Conservation (phyloP, 1,140 invertebrate genomes). For the Pachyrhynchus sulphureomaculatus region DNA sequence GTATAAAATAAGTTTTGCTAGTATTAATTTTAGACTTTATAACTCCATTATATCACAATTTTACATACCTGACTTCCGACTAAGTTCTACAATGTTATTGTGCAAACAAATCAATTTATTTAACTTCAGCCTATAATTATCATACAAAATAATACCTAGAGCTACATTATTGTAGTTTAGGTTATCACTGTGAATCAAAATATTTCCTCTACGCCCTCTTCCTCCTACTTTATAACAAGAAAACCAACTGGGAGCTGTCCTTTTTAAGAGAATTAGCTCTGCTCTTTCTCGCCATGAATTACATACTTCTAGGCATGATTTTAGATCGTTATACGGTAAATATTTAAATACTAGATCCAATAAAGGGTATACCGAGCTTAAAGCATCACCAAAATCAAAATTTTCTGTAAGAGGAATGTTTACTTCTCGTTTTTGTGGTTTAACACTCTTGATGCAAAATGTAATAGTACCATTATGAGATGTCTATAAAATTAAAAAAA, state of each 20-base stretch:
- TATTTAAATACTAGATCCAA: constrained; percentile 39
- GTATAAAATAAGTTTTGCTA: too few relatives aligned
- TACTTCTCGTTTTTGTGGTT: not conserved
- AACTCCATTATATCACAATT: not conserved
- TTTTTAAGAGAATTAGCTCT: constrained; percentile 24
- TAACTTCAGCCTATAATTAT: constrained; percentile 31
- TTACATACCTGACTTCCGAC: constrained; percentile 24
- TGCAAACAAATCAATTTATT: constrained; percentile 39
- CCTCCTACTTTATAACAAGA: constrained; percentile 31
- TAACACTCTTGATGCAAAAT: constrained; percentile 34
- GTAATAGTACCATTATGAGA: constrained; percentile 3
- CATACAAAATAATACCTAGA: constrained; percentile 37
- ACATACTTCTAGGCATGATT: constrained; percentile 31
- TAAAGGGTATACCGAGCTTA: constrained; percentile 38
- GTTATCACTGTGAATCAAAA: constrained; percentile 32
- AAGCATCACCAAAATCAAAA: constrained; percentile 35
- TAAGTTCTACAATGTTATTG: constrained; percentile 19
- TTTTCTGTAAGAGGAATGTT: constrained; percentile 12
- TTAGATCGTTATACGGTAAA: constrained; percentile 34
- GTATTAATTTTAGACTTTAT: too few relatives aligned
- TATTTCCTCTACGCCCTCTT: constrained; percentile 14
- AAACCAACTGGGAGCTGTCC: constrained; percentile 36
- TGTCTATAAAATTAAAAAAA: too few relatives aligned
- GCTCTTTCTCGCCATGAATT: constrained; percentile 33
- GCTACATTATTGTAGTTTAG: constrained; percentile 35